A percentile compares a stretch with the other conserved stretches of the same genome.
Evolutionary conservation across 2,888 invertebrate genomes (phyloP).

Genomic region (Pachymerium ferrugineum): DNA sequence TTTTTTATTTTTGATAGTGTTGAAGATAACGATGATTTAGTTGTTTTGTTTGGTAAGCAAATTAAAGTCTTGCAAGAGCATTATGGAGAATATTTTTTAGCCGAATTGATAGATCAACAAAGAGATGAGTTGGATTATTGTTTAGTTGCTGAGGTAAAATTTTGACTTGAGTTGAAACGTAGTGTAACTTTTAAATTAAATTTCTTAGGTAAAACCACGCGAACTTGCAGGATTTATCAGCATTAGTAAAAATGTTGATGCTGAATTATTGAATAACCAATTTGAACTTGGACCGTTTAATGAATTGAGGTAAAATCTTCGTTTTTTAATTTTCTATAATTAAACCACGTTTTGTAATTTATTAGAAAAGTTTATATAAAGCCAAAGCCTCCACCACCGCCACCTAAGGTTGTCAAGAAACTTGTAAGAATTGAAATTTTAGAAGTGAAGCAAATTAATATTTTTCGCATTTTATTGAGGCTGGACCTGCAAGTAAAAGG

Average conservation of each 20-base stretch:
- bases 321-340: not conserved
- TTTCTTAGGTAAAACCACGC: not conserved
- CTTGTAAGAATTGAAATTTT: too few species aligned
- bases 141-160: slow-evolving; percentile 28
- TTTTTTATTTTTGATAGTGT: not conserved
- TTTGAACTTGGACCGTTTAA: slow-evolving; percentile 4
- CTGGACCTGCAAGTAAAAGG: not conserved
- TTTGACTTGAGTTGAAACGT: not conserved
- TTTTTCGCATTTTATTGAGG: too few species aligned
- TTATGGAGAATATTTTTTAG: slow-evolving; percentile 31
- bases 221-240: slow-evolving; percentile 30
- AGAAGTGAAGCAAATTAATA: too few species aligned
- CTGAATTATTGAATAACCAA: not conserved
- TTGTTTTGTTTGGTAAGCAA: slow-evolving; percentile 9
- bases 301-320: not conserved
- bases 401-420: not conserved
- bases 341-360: not conserved
- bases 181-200: not conserved
- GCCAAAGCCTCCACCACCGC: not conserved
- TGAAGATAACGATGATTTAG: slow-evolving; percentile 29
- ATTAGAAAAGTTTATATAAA: not conserved
- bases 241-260: slow-evolving; percentile 30
- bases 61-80: not conserved
- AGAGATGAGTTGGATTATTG: slow-evolving; percentile 29
- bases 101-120: slow-evolving; percentile 30